Evolutionary conservation across 37 sponge, comb jelly and placozoan genomes (phyloP).

Genomic region (Ianthella basta): DNA sequence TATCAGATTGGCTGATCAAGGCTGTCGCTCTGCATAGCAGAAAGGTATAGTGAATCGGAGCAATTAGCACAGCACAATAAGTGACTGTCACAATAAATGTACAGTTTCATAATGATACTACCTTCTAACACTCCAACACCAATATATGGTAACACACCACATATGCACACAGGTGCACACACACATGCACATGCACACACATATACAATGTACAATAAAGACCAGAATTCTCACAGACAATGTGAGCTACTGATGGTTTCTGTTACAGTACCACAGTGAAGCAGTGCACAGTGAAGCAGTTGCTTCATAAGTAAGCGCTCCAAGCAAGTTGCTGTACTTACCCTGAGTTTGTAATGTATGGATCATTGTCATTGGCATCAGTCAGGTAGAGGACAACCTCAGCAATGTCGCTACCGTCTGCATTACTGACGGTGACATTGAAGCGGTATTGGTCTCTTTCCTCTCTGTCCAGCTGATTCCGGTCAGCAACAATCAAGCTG

Average conservation of each 20-base stretch:
- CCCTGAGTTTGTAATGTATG: neutral
- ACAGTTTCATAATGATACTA: no score
- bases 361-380: constrained; percentile 4
- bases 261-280: no score
- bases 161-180: neutral
- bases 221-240: no score
- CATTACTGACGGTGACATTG: neutral
- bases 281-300: no score
- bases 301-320: no score
- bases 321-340: no score
- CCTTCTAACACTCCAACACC: neutral
- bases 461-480: constrained; percentile 14
- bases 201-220: neutral
- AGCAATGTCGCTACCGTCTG: neutral
- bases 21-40: neutral
- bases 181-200: constrained; percentile 19
- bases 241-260: no score
- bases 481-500: neutral
- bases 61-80: no score
- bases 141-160: neutral
- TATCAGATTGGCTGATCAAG: constrained; percentile 2
- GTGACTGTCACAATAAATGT: no score
- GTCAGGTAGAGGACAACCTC: neutral
- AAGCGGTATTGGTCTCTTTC: neutral
- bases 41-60: no score